These are phyloP conservation scores for Mobula birostris DNA, from an alignment of 2,113 vertebrate genomes.

Conservation along the genomic window DNA sequence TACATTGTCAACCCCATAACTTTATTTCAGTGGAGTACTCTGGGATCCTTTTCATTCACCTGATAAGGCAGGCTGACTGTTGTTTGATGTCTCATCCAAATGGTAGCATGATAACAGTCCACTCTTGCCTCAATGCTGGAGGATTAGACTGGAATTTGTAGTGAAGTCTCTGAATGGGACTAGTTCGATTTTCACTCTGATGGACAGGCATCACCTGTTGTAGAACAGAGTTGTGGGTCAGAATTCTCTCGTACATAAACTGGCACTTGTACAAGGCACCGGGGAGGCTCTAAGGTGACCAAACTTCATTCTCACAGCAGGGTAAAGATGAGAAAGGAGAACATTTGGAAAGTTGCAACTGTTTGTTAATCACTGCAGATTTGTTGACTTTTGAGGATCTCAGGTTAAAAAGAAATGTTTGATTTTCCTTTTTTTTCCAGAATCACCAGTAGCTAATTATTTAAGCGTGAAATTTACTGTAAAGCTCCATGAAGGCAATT, in stretches of 20 bases:
- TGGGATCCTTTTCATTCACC: too few relatives aligned
- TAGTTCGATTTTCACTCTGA: background rate
- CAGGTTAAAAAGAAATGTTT: background rate
- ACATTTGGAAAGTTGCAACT: background rate
- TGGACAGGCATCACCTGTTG: background rate
- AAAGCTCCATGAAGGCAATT: background rate
- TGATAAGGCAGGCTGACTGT: too few relatives aligned
- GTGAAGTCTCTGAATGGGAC: background rate
- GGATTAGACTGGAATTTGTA: too few relatives aligned
- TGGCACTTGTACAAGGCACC: background rate
- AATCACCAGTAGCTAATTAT: background rate
- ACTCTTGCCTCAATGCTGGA: too few relatives aligned
- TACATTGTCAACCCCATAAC: too few relatives aligned
- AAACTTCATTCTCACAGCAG: background rate
- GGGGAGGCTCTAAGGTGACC: background rate
- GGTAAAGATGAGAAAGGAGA: background rate
- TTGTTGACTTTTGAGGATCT: background rate
- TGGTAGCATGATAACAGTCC: too few relatives aligned
- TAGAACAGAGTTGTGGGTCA: background rate
- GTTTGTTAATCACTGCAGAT: background rate
- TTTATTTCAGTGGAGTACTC: too few relatives aligned
- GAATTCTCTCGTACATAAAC: background rate
- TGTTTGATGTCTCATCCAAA: too few relatives aligned
- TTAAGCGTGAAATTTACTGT: slow-evolving; percentile 31
- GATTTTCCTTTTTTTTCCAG: too few relatives aligned